Conservation (phyloP, 2,797 vertebrate genomes). For the Propithecus perrieri region DNA sequence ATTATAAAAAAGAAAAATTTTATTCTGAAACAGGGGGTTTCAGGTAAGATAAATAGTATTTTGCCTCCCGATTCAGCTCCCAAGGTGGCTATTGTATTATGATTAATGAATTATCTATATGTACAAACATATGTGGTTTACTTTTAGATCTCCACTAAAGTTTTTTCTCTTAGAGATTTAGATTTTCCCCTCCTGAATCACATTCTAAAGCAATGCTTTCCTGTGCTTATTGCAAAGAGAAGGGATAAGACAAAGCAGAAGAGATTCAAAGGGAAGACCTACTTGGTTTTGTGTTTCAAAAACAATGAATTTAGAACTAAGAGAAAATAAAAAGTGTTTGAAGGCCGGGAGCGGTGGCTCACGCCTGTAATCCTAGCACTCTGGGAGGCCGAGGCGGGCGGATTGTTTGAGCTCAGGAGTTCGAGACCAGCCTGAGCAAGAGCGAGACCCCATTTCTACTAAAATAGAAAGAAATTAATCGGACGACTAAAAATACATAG, state of each 20-base stretch:
- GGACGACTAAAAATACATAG: too few relatives aligned
- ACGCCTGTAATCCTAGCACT: too few relatives aligned
- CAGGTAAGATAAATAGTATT: neutral
- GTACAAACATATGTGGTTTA: neutral
- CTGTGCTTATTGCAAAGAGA: neutral
- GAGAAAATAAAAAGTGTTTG: neutral
- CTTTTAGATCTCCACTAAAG: neutral
- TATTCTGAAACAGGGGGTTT: neutral
- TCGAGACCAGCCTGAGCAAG: too few relatives aligned
- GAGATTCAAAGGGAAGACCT: neutral
- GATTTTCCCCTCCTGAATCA: neutral
- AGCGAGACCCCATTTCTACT: too few relatives aligned
- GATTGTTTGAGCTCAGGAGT: too few relatives aligned
- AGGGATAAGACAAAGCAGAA: neutral
- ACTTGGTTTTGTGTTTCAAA: constrained; percentile 18
- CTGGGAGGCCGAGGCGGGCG: too few relatives aligned
- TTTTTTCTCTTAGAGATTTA: neutral
- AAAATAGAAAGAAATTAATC: too few relatives aligned
- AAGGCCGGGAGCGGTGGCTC: too few relatives aligned
- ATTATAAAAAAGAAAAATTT: neutral
- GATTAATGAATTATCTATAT: neutral
- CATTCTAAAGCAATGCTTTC: neutral
- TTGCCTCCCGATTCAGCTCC: neutral
- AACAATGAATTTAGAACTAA: neutral
- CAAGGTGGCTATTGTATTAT: neutral